A percentile compares a stretch with the other conserved stretches of the same genome.
These are phyloP conservation scores for Emydoidea blandingii DNA, from an alignment of 2,797 vertebrate genomes.

Conservation along the genomic window DNA sequence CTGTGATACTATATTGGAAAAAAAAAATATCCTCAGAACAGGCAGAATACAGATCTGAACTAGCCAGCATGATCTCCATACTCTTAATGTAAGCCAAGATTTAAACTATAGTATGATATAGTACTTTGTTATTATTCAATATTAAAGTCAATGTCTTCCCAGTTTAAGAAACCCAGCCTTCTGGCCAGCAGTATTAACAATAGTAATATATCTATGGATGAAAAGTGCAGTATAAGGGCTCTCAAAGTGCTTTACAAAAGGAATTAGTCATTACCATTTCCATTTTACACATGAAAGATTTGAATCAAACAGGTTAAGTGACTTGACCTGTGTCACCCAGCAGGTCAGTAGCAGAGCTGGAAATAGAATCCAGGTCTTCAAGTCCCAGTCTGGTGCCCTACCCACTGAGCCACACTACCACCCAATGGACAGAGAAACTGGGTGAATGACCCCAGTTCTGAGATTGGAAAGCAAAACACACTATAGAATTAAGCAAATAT, in stretches of 20 bases:
- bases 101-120: neutral
- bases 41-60: accelerated
- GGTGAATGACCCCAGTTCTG: accelerated
- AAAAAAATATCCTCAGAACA: neutral
- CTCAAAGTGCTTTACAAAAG: neutral
- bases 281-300: neutral
- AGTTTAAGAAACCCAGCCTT: neutral
- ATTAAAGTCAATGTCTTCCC: neutral
- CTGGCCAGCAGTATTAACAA: neutral
- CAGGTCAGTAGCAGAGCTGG: neutral
- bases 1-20: neutral
- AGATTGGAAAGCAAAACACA: accelerated
- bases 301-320: neutral
- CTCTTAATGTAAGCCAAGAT: accelerated
- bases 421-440: neutral
- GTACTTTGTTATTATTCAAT: neutral
- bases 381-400: neutral
- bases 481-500: neutral
- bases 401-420: neutral
- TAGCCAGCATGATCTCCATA: accelerated
- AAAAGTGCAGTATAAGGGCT: neutral
- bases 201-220: neutral
- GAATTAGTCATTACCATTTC: neutral
- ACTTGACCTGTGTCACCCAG: neutral
- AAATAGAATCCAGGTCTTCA: neutral